A percentile compares a stretch with the other conserved stretches of the same genome.
Conservation (phyloP, 2,888 invertebrate species). For the Campoplex capitator region DNA sequence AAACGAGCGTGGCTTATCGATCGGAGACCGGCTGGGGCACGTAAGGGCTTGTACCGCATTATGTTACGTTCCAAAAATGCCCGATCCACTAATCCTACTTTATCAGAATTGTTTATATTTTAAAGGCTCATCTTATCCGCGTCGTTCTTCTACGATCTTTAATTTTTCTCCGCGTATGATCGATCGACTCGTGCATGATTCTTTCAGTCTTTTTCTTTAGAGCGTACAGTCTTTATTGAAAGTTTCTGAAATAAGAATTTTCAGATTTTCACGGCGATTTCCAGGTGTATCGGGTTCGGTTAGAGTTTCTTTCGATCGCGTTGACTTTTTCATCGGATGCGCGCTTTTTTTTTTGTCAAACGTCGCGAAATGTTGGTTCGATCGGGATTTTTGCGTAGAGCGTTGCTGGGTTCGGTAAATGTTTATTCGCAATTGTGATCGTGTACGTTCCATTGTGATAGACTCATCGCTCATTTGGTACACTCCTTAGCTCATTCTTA, state of each 20-base stretch:
- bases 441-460: slow-evolving; percentile 35
- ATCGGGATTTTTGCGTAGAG: not conserved
- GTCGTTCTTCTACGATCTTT: not conserved
- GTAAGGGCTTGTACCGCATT: slow-evolving; percentile 43
- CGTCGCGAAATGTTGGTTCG: not conserved
- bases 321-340: not conserved
- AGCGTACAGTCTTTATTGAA: not conserved
- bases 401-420: not conserved
- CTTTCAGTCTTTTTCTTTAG: not conserved
- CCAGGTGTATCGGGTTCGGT: not conserved
- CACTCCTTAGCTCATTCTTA: slow-evolving; percentile 56
- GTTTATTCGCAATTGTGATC: not conserved
- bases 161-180: not conserved
- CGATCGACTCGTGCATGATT: not conserved
- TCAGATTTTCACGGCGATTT: not conserved
- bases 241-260: not conserved
- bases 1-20: slow-evolving; percentile 67
- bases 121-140: not conserved
- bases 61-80: slow-evolving; percentile 34
- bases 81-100: not conserved
- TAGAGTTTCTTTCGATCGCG: not conserved
- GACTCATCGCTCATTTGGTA: slow-evolving; percentile 52
- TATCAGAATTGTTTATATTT: not conserved
- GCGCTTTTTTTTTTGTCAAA: not conserved
- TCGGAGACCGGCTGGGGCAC: slow-evolving; percentile 66